A percentile compares a stretch with the other conserved stretches of the same genome.
Evolutionary conservation across 2,888 invertebrate genomes (phyloP).

Genomic region (Sisyra nigra): DNA sequence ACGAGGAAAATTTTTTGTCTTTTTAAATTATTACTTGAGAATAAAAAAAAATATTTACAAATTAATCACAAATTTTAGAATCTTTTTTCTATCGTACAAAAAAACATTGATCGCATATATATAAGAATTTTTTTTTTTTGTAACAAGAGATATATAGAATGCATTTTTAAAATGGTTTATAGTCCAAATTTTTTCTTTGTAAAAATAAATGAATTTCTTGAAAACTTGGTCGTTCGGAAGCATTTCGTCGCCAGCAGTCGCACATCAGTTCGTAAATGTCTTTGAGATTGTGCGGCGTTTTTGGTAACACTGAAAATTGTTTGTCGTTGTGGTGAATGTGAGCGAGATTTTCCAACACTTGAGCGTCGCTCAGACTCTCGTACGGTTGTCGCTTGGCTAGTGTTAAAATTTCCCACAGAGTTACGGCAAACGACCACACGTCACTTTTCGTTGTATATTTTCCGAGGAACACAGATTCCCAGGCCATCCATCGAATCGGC

Average conservation of each 20-base stretch:
- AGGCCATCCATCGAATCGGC: slow-evolving; percentile 82
- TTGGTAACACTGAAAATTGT: slow-evolving; percentile 42
- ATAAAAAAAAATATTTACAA: too few species aligned
- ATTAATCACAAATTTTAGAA: too few species aligned
- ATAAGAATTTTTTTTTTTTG: too few species aligned
- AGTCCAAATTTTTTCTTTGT: slow-evolving; percentile 51
- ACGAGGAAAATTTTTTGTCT: too few species aligned
- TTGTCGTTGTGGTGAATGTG: slow-evolving; percentile 48
- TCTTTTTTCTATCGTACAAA: too few species aligned
- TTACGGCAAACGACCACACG: slow-evolving; percentile 82
- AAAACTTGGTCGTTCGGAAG: slow-evolving; percentile 59
- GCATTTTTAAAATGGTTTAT: slow-evolving; percentile 30
- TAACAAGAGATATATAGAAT: too few species aligned
- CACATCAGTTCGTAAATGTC: slow-evolving; percentile 74
- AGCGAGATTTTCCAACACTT: slow-evolving; percentile 67
- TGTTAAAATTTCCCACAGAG: slow-evolving; percentile 72
- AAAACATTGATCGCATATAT: too few species aligned
- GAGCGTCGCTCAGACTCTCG: slow-evolving; percentile 54
- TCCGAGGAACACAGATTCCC: slow-evolving; percentile 67
- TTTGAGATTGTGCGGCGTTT: slow-evolving; percentile 53
- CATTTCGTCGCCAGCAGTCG: slow-evolving; percentile 72
- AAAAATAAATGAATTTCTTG: slow-evolving; percentile 69
- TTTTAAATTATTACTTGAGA: too few species aligned
- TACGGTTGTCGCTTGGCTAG: slow-evolving; percentile 64
- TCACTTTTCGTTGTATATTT: slow-evolving; percentile 81